These are phyloP conservation scores for Oncorhynchus nerka DNA, from an alignment of 2,113 vertebrate genomes.

Conservation along the genomic window DNA sequence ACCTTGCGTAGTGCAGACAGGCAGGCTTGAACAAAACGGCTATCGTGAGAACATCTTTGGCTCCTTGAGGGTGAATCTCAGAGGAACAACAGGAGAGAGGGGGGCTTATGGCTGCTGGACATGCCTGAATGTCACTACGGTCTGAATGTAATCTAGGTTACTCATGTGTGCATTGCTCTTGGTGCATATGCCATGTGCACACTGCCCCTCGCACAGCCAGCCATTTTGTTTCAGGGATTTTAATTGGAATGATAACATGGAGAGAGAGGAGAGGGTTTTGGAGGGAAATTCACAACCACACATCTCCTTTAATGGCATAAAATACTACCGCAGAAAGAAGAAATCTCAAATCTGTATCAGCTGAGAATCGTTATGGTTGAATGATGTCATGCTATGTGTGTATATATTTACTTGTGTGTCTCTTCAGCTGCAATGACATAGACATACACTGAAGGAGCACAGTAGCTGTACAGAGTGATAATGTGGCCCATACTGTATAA, in stretches of 20 bases:
- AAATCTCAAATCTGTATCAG: background rate
- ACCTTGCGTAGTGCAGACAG: too few relatives aligned
- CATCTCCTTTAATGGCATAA: background rate
- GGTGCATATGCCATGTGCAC: background rate
- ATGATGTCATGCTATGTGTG: background rate
- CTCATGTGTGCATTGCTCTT: constrained; percentile 20
- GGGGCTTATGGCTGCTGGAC: background rate
- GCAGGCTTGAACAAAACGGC: too few relatives aligned
- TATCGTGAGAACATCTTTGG: too few relatives aligned
- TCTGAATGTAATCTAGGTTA: constrained; percentile 24
- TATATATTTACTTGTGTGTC: background rate
- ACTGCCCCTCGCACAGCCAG: background rate
- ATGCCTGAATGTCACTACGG: constrained; percentile 16
- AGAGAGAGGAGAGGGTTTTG: background rate
- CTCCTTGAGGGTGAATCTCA: background rate
- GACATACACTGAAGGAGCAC: background rate
- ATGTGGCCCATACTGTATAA: background rate
- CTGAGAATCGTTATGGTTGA: background rate
- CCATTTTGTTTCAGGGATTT: constrained; percentile 4
- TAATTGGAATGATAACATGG: background rate
- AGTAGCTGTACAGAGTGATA: background rate
- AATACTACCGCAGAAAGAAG: background rate
- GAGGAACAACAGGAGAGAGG: background rate
- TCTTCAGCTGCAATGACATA: background rate
- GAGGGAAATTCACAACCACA: background rate